Conservation (phyloP, 2,797 vertebrate genomes). For the Streptopelia turtur region DNA sequence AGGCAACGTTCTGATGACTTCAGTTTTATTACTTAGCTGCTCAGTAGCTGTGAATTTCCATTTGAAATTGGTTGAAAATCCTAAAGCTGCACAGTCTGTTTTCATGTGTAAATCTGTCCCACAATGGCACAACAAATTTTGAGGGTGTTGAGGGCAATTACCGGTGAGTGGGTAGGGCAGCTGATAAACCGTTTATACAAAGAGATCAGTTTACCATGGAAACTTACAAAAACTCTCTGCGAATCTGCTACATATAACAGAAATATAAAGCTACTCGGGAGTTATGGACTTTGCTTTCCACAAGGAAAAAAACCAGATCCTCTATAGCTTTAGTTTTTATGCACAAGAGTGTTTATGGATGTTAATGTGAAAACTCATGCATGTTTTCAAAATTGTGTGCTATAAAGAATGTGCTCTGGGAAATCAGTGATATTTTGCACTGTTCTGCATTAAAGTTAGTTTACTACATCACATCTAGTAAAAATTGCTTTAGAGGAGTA, state of each 20-base stretch:
- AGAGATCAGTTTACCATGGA: neutral
- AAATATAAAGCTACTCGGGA: neutral
- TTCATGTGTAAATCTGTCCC: neutral
- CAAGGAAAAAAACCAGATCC: neutral
- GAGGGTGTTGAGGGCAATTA: neutral
- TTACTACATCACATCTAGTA: slow-evolving; percentile 24
- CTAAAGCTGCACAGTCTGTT: neutral
- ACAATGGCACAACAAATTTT: neutral
- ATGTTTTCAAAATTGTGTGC: neutral
- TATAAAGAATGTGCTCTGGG: neutral
- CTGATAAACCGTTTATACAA: neutral
- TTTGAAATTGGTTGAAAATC: neutral
- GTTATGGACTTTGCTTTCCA: neutral
- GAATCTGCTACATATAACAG: neutral
- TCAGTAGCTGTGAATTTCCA: neutral
- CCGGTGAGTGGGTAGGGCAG: neutral
- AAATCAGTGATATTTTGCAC: neutral
- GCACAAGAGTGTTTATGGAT: neutral
- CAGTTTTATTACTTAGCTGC: neutral
- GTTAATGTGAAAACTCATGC: neutral
- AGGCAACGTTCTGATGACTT: neutral
- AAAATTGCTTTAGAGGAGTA: neutral
- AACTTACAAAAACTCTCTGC: neutral
- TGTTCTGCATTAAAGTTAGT: neutral
- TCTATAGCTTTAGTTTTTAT: neutral